Base-by-base conservation (phyloP, 1,140 invertebrate species). In the Riptortus pedestris region DNA sequence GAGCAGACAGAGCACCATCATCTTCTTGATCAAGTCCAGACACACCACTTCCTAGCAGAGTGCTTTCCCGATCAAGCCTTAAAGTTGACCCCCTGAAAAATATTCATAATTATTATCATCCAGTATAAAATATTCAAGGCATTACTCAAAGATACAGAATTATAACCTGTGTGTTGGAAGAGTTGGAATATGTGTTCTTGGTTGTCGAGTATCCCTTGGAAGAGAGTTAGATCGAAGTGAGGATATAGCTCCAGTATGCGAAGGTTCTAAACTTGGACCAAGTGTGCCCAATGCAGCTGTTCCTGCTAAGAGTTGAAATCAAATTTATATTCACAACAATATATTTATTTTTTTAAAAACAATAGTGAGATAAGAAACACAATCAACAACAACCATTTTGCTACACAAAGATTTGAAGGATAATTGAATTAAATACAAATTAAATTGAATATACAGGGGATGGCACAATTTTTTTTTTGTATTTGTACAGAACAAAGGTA, bases 1-100 rank as follows among this genome's bases (percentile, higher is more conserved):
- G 88, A 33, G 88, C 88, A 45, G 87, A 89, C 27, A 89, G 77
- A 55, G 87, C 85, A 33, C 88, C 87, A 74, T 91, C 88, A 67
- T 91, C 88, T 71, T 90, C 86, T 73, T 87, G 82, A 73, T 81
- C 81, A 65, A 84, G 74, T 61, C 83, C 48, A 12, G 65, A 62
- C 12, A 52, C 43, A 1, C 20, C 51, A 20, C 14, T 14, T 11
- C 43, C 31, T 7, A 66, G 48, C 11, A 62, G 47, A 33, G 48
- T 51, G n/a, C 24, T 51, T 27, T 43, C 47, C 18, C 70, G 58
- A 7, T 70, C 70, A 22, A 71, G 66, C 48, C 69, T 69, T 18
- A 69, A 62, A 48, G 67, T 67, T 24, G 64, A 63, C 58, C 67
- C 55, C 20, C 62, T 63, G 60, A 2, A 58, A 66, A 1, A 57